Percentiles rank a stretch among this genome's conserved stretches.
Conservation (phyloP, 2,113 vertebrate genomes). For the Piaya cayana region DNA sequence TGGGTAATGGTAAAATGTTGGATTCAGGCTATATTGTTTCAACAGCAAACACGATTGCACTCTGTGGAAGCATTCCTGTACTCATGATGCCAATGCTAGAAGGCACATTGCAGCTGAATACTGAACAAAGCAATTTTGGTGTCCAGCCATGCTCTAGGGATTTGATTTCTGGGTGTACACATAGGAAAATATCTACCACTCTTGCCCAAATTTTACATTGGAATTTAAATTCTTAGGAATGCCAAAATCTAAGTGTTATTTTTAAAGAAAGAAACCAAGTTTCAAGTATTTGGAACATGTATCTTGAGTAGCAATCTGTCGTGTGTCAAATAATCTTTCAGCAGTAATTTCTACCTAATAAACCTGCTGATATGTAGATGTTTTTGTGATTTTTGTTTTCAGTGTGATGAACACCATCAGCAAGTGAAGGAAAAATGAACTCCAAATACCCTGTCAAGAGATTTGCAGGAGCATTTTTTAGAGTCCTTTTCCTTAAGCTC, state of each 20-base stretch:
- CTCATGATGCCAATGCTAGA: not conserved
- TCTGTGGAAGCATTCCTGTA: not conserved
- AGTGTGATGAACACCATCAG: not conserved
- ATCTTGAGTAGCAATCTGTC: not conserved
- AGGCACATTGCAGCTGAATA: not conserved
- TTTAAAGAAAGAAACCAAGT: not conserved
- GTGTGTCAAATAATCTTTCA: not conserved
- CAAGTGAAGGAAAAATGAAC: not conserved
- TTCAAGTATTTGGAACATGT: not conserved
- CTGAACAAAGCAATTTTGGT: not conserved
- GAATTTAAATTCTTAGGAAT: not conserved
- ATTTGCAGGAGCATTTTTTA: not conserved
- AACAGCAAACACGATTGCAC: not conserved
- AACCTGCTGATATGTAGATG: not conserved
- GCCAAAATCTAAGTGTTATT: not conserved
- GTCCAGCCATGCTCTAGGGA: not conserved
- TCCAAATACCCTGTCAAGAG: not conserved
- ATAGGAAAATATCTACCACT: not conserved
- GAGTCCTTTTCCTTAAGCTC: not conserved
- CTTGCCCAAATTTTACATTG: not conserved
- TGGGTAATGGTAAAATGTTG: not conserved
- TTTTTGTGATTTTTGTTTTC: not conserved
- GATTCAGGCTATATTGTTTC: not conserved
- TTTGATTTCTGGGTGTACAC: not conserved
- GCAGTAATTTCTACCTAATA: not conserved